Evolutionary conservation across 2,113 vertebrate species (phyloP).

Genomic region (Microtus montanus): DNA sequence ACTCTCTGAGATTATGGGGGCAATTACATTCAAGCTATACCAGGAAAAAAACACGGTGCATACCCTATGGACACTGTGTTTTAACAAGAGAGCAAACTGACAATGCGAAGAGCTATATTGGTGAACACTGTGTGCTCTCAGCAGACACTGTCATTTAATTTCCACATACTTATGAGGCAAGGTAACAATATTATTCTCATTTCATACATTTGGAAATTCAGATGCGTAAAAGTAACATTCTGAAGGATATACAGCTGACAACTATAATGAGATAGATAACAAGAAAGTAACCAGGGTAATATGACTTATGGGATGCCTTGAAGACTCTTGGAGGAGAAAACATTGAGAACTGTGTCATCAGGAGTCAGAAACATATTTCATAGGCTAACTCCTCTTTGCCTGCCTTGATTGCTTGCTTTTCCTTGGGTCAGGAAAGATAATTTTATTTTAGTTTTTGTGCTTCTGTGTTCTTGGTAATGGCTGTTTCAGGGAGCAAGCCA

Average conservation of each 20-base stretch:
- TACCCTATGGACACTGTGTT: background rate
- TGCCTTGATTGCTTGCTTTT: background rate
- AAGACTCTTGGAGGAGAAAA: background rate
- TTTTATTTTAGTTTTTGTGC: background rate
- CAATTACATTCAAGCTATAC: background rate
- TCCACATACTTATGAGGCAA: background rate
- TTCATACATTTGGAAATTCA: constrained; percentile 30
- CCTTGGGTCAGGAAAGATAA: background rate
- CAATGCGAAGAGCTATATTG: background rate
- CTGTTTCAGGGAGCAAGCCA: background rate
- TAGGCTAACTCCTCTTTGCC: background rate
- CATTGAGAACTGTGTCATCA: background rate
- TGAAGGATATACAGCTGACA: background rate
- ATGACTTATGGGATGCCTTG: background rate
- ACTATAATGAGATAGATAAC: background rate
- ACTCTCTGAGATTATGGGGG: background rate
- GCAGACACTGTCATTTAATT: background rate
- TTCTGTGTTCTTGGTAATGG: background rate
- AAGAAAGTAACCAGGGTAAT: background rate
- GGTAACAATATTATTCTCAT: background rate
- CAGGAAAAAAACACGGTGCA: background rate
- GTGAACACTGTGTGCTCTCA: background rate
- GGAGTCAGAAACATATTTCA: background rate
- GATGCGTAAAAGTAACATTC: background rate
- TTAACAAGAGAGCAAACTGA: background rate